Percentiles rank a stretch among this genome's conserved stretches.
These are phyloP conservation scores for Drosophila buzzatii DNA, from an alignment of 2,888 invertebrate genomes.

Conservation along the genomic window DNA sequence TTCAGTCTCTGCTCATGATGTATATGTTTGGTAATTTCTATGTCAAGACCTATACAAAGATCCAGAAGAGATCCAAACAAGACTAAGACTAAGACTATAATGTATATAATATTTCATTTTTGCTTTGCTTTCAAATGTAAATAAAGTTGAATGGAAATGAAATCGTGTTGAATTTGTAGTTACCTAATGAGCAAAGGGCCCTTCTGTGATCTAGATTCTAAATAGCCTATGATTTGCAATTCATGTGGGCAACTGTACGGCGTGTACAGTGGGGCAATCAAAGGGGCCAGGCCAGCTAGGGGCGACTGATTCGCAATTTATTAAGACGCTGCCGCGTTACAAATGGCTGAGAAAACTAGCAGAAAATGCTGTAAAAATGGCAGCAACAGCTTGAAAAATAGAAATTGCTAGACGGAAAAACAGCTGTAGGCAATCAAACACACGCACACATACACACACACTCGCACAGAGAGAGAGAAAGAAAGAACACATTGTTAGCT, in stretches of 20 bases:
- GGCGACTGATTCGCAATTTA: conserved; percentile 9
- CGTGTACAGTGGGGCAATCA: not conserved
- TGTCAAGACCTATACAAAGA: conserved; percentile 85
- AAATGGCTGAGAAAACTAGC: not conserved
- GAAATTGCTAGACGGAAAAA: conserved; percentile 35
- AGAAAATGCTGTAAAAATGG: not conserved
- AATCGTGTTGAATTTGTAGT: not conserved
- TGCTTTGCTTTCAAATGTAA: conserved; percentile 11
- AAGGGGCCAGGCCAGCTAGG: conserved; percentile 1
- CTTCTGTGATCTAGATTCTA: conserved; percentile 10
- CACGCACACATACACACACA: conserved; percentile 9
- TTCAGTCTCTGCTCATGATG: conserved; percentile 86
- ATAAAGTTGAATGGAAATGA: conserved; percentile 33
- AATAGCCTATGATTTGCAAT: conserved; percentile 24
- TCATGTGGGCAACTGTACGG: not conserved
- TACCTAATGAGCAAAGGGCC: conserved; percentile 20
- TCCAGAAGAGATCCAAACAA: conserved; percentile 1
- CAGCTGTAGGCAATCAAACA: conserved; percentile 54
- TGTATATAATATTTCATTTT: not conserved
- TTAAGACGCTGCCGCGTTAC: not conserved
- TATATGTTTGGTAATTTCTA: conserved; percentile 88
- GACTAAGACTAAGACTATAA: not conserved
- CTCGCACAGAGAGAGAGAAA: conserved; percentile 4
- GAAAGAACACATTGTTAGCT: conserved; percentile 14
- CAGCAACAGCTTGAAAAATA: conserved; percentile 22